Base-by-base conservation (phyloP, 2,113 vertebrate species). In the Melanocharis versteri region DNA sequence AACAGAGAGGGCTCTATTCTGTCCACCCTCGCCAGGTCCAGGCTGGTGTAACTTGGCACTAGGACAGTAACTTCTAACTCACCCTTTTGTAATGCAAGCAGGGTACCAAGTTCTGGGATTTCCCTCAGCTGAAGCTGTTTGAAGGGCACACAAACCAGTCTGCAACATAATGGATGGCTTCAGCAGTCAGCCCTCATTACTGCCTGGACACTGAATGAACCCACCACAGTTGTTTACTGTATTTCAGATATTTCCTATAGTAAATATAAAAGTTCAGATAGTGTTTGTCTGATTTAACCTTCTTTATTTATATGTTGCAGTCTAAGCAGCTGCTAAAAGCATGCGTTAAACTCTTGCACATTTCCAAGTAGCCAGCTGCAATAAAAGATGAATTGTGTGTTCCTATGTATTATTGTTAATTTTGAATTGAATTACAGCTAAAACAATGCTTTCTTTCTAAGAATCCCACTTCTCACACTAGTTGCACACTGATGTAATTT, bases 1-100 rank as follows among this genome's bases (percentile, higher is more conserved):
- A 96, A 94, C 87, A 95, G 62, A 94, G 96, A 77, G 85, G 54
- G 87, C 79, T 97, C 87, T 93, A 54, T 95, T 94, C 92, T 78
- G 70, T 42, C 37, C 87, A 75, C 73, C 54, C 71, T 93, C 27
- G 10, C 35, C 82, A 95, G 84, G 84, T 96, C 60, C 93, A 93
- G 87, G 3, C 83, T 94, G 84, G 61, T 85, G 50, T 79, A 53
- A 64, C 73, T 95, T 96, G 93, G 93, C 94, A 91, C 82, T 21
- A 35, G n/a, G 5, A 87, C 91, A 96, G 87, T 5, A 48, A n/a
- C 81, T 85, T 47, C 81, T 92, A 87, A 84, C 31, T 96, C 15
- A 47, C 40, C 72, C 83, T 87, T 86, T 92, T 95, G 88, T 95
- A 19, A 84, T 90, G 82, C 37, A 76, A 90, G 62, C 40, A 72